Base-by-base conservation (phyloP, 2,888 invertebrate species). In the Cheilosia scutellata region DNA sequence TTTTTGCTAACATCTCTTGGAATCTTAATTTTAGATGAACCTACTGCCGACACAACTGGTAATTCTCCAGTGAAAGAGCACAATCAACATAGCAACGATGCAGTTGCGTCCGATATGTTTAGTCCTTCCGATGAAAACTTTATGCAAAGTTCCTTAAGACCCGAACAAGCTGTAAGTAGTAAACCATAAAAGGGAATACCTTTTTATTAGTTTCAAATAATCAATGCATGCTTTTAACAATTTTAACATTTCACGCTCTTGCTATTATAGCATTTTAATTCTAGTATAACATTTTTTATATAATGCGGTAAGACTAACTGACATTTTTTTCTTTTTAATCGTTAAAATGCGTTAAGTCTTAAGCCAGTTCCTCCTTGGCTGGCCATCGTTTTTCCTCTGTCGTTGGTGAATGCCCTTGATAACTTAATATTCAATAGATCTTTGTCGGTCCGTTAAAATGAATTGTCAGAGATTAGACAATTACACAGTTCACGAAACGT, bases 61-160 rank as follows among this genome's bases (percentile, higher is more conserved):
- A 70, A 57, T 51, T 16, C 51, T n/a, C 3, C 27, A 9, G 4
- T 13, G n/a, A 70, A 79, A 9, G 80, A 86, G 31, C 75, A 29
- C 4, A 57, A 25, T 16, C 62, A 79, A 33, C 78, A 78, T 33
- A 58, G 62, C 53, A 76, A 82, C 33, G 77, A 62, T 55, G 55
- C 88, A 83, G 11, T 88, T 87, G 79, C 89, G 11, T 87, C 89
- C 3, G 88, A 88, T 51, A 88, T 90, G 3, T 90, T 90, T 25
- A 89, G 88, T 51, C 88, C 89, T 6, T 88, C 88, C 2, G 71
- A 65, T 1, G 86, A 84, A 16, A 53, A 4, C 47, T 62, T 60
- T 11, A 16, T 68, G 33, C 66, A 78, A 40, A 74, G 60, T 42
- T 76, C 66, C 42, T 44, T 58, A 29, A 42, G 62, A 40, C 5